phyloP scores from a whole-genome alignment of 2,888 invertebrate species.

The Trilocha varians region DNA sequence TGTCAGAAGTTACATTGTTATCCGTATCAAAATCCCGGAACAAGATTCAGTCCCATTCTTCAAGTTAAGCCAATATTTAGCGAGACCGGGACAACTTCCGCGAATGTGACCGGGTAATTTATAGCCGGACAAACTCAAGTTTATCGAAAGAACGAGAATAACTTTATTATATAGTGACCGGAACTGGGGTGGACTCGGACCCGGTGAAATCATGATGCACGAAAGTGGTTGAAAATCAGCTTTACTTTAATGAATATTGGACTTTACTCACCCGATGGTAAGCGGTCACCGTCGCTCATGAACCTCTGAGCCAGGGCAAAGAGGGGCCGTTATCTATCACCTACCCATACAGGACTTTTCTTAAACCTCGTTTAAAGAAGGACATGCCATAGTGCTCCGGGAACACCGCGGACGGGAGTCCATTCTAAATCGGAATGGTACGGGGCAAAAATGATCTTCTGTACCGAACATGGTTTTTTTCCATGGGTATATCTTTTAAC shows the following conservation, averaged over 20 bases:
- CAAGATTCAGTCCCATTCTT: constrained; percentile 42
- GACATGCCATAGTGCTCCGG: no score
- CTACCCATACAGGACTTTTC: no score
- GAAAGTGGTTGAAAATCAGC: background rate
- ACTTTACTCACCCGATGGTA: no score
- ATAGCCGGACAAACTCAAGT: constrained; percentile 68
- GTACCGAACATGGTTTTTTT: no score
- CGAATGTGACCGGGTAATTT: constrained; percentile 64
- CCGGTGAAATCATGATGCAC: constrained; percentile 6
- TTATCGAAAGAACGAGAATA: constrained; percentile 72
- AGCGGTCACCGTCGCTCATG: no score
- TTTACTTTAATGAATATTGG: background rate
- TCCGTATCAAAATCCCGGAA: constrained; percentile 43
- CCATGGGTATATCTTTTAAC: no score
- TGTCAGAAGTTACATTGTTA: constrained; percentile 37
- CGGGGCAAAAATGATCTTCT: no score
- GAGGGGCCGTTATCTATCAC: no score
- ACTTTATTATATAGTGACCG: constrained; percentile 74
- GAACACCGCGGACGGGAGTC: no score
- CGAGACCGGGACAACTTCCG: constrained; percentile 43
- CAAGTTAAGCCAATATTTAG: constrained; percentile 72
- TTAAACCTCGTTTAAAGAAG: no score
- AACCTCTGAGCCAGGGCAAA: no score
- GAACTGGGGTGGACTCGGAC: constrained; percentile 41
- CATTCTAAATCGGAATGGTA: no score